Evolutionary conservation across 2,888 invertebrate species (phyloP).

Genomic region (Rotaria sp.): DNA sequence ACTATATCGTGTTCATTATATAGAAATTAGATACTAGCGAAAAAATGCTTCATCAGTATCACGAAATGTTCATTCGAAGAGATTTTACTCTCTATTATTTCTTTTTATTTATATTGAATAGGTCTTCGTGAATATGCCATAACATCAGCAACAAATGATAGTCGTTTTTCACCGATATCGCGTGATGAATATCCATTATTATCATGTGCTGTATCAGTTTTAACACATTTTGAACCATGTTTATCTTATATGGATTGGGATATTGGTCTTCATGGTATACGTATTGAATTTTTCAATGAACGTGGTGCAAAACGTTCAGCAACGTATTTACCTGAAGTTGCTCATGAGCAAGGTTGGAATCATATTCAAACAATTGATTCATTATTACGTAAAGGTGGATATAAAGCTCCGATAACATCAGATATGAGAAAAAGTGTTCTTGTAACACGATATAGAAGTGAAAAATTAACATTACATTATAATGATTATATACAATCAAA

Average conservation of each 20-base stretch:
- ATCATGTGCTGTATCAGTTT: slow-evolving; percentile 87
- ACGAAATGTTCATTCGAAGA: too few species aligned
- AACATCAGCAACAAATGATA: slow-evolving; percentile 92
- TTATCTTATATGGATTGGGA: slow-evolving; percentile 59
- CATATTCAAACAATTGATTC: slow-evolving; percentile 96
- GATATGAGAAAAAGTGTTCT: slow-evolving; percentile 68
- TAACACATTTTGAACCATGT: slow-evolving; percentile 91
- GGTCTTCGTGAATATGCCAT: slow-evolving; percentile 91
- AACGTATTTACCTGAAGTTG: slow-evolving; percentile 95
- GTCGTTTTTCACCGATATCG: slow-evolving; percentile 86
- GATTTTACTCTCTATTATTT: too few species aligned
- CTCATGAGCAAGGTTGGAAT: slow-evolving; percentile 98
- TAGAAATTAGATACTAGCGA: too few species aligned
- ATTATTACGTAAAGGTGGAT: slow-evolving; percentile 89
- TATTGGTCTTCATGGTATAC: slow-evolving; percentile 83
- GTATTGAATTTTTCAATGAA: slow-evolving; percentile 91
- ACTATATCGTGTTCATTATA: too few species aligned
- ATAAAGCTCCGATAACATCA: slow-evolving; percentile 64
- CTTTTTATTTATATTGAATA: slow-evolving; percentile 51
- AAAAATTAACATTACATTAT: slow-evolving; percentile 65
- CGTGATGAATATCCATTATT: slow-evolving; percentile 84
- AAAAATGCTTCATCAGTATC: too few species aligned
- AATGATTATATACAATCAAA: slow-evolving; percentile 28
- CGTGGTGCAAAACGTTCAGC: slow-evolving; percentile 85
- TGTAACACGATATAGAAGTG: slow-evolving; percentile 89